Conservation (phyloP, 2,888 invertebrate species). For the Malachius bipustulatus region DNA sequence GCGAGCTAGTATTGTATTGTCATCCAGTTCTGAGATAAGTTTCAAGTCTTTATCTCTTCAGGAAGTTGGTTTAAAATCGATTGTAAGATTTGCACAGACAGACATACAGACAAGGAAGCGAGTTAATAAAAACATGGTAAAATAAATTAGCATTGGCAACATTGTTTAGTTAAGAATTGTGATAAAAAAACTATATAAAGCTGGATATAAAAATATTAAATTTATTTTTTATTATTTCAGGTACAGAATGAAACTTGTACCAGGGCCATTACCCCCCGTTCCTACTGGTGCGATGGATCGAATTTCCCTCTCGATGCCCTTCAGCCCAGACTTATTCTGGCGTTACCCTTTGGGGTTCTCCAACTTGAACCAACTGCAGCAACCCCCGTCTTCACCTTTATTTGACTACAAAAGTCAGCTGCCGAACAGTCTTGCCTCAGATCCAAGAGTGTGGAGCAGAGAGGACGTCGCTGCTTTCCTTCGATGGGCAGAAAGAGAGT, state of each 20-base stretch:
- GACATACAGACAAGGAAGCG: too few species aligned
- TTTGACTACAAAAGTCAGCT: slow-evolving; percentile 80
- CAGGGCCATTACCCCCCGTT: slow-evolving; percentile 37
- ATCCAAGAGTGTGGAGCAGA: slow-evolving; percentile 82
- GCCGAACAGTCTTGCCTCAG: slow-evolving; percentile 70
- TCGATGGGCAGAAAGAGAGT: slow-evolving; percentile 85
- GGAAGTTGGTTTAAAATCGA: too few species aligned
- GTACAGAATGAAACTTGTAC: slow-evolving; percentile 42
- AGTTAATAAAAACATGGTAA: too few species aligned
- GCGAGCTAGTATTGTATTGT: too few species aligned
- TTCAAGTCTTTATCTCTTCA: too few species aligned
- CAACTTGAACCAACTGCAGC: slow-evolving; percentile 48
- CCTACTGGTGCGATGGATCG: slow-evolving; percentile 57
- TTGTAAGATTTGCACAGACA: too few species aligned
- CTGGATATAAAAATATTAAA: too few species aligned
- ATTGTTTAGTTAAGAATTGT: too few species aligned
- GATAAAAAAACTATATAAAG: too few species aligned
- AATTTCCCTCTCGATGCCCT: slow-evolving; percentile 62
- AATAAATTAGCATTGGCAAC: too few species aligned
- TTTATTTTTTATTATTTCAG: slow-evolving; percentile 15
- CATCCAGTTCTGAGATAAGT: too few species aligned
- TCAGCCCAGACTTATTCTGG: slow-evolving; percentile 78
- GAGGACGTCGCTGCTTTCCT: slow-evolving; percentile 81
- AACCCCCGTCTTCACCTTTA: slow-evolving; percentile 54
- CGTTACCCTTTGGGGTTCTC: slow-evolving; percentile 73